Evolutionary conservation across 2,113 vertebrate genomes (phyloP), one percentile per base, ranked within the genome.

Genomic region (Notothenia coriiceps): DNA sequence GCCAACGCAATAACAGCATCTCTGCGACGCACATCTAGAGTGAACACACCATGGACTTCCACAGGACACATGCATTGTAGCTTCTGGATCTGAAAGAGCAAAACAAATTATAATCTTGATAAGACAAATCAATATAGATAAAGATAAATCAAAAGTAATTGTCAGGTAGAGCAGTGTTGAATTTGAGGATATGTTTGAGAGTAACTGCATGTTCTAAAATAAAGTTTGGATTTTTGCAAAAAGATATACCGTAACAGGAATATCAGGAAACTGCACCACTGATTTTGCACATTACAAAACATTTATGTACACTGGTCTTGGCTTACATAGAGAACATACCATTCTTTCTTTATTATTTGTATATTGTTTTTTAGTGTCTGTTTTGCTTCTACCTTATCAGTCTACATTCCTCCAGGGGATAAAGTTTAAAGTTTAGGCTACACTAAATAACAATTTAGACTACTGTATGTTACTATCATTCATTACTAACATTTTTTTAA

Each of bases 61-160:
- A 97, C 95, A 17, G 98, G 97, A 90, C 97, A 99, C 98, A 99
- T 99, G 85, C 98, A 99, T 80, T 97, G 96, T 33, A 99, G 91
- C 79, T 98, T 99, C 64, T 98, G 96, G 33, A 99, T 97, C 98
- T 99, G 82, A 81, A 79, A 81, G 6, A 72, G 0, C 11, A 70
- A n/a, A 76, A 57, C 49, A 4, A 4, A 40, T 52, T 17, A 5
- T 3, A 12, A 46, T 15, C 18, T 46, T 14, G 43, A 22, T 44
- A 12, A 49, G 44, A 25, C 13, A 22, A 22, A 22, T 22, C 22
- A 22, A 22, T 22, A 22, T 22, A 22, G 22, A 22, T 29, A 29
- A 44, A 9, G 2, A 29, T 17, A 52, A 3, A 54, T 40, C 7
- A 18, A 8, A 52, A 17, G 7, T 0, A 17, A 12, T 62, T 52